phyloP scores from a whole-genome alignment of 2,888 invertebrate genomes.

The Agonopterix heracliana region DNA sequence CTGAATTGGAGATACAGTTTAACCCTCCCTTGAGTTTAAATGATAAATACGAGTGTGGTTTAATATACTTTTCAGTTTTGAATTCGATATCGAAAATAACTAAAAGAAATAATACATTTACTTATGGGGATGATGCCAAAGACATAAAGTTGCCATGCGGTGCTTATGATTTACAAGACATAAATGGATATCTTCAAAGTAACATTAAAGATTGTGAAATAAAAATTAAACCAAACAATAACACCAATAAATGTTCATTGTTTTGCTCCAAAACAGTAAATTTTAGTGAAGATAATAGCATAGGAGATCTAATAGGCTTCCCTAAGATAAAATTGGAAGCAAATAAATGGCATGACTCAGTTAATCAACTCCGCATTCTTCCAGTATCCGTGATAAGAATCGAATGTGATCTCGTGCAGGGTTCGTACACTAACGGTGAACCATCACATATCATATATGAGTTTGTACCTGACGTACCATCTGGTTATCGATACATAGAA shows the following conservation, averaged over 20 bases:
- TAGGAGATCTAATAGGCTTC: constrained; percentile 8
- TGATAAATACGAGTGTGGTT: constrained; percentile 16
- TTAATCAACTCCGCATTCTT: constrained; percentile 5
- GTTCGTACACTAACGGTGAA: constrained; percentile 16
- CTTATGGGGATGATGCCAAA: constrained; percentile 17
- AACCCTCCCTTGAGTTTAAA: constrained; percentile 8
- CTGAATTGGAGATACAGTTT: constrained; percentile 12
- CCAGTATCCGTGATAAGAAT: constrained; percentile 5
- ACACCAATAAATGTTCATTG: constrained; percentile 21
- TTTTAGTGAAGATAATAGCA: constrained; percentile 2
- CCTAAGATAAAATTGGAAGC: constrained; percentile 1
- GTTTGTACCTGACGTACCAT: constrained; percentile 6
- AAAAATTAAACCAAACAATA: constrained; percentile 21
- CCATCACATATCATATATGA: constrained; percentile 5
- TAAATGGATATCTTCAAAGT: constrained; percentile 16
- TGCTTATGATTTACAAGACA: constrained; percentile 14
- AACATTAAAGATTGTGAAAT: not conserved
- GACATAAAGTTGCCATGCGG: constrained; percentile 26
- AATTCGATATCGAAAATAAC: constrained; percentile 31
- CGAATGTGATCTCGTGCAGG: constrained; percentile 15
- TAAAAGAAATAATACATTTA: constrained; percentile 30
- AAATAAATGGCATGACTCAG: constrained; percentile 9
- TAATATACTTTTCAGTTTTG: constrained; percentile 15
- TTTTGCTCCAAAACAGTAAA: constrained; percentile 6
- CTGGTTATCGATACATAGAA: not conserved